Evolutionary conservation across 2,888 invertebrate genomes (phyloP).

Genomic region (Dasypogon diadema): DNA sequence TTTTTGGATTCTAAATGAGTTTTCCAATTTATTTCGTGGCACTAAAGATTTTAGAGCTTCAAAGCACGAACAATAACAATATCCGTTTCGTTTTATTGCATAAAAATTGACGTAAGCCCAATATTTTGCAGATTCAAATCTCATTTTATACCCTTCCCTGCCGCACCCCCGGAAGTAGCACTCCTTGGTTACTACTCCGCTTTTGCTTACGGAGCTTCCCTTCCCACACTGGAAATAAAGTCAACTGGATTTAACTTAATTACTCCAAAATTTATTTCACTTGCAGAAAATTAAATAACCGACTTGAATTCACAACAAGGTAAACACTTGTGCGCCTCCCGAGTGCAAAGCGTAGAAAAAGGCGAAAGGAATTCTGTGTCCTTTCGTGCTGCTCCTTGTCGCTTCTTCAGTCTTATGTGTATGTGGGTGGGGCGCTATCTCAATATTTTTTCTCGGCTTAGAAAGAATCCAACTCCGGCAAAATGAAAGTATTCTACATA

Average conservation of each 20-base stretch:
- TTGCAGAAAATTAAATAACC: conserved; percentile 55
- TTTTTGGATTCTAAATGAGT: too few species aligned
- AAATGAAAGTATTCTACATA: conserved; percentile 34
- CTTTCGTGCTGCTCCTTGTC: neutral
- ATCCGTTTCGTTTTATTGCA: neutral
- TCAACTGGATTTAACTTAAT: conserved; percentile 56
- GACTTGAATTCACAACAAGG: conserved; percentile 54
- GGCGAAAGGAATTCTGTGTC: conserved; percentile 28
- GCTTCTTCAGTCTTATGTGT: neutral
- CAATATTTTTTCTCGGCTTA: conserved; percentile 19
- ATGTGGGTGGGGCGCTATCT: neutral
- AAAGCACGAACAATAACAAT: neutral
- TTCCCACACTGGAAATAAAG: conserved; percentile 45
- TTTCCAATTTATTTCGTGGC: neutral
- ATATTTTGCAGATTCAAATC: neutral
- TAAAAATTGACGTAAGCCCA: neutral
- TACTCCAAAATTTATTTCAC: conserved; percentile 56
- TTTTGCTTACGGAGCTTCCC: neutral
- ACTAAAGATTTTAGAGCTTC: neutral
- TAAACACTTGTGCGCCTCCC: conserved; percentile 48
- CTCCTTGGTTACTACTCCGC: neutral
- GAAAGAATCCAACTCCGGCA: neutral
- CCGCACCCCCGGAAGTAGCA: neutral
- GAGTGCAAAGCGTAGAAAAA: conserved; percentile 12
- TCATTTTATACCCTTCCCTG: neutral